These are phyloP conservation scores for Atractosteus spatula DNA, from an alignment of 2,113 vertebrate genomes.

Conservation along the genomic window DNA sequence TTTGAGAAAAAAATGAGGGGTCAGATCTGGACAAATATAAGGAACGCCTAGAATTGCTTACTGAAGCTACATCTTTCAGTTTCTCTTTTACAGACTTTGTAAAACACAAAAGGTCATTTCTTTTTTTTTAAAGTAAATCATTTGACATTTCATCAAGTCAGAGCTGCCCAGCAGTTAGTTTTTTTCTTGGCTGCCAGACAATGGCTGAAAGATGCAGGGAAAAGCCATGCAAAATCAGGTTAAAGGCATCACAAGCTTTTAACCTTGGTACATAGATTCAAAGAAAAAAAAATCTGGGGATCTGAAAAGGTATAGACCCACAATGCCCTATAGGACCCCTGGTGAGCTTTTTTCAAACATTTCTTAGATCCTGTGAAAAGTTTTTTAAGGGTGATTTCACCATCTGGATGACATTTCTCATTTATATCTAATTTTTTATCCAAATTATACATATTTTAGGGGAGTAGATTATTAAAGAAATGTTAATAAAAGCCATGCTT, in stretches of 20 bases:
- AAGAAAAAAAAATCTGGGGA: conserved; percentile 6
- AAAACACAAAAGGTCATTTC: conserved; percentile 26
- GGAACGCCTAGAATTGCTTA: background rate
- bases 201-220: conserved; percentile 20
- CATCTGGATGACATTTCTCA: background rate
- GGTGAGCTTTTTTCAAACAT: conserved; percentile 9
- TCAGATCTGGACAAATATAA: background rate
- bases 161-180: conserved; percentile 11
- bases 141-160: conserved; percentile 32
- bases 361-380: background rate
- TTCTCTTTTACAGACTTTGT: background rate
- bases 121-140: conserved; percentile 20
- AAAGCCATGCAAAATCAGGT: conserved; percentile 17
- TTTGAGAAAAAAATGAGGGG: background rate
- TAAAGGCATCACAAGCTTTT: conserved; percentile 20
- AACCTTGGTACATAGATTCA: conserved; percentile 18
- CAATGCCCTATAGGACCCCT: conserved; percentile 13
- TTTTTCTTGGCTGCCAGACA: conserved; percentile 15
- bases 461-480: no score
- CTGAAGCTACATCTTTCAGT: conserved; percentile 7
- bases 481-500: no score
- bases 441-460: no score
- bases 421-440: background rate
- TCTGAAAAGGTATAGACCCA: conserved; percentile 9
- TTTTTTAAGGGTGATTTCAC: background rate